phyloP scores from a whole-genome alignment of 2,888 invertebrate genomes.

The Druceiella hillmani region DNA sequence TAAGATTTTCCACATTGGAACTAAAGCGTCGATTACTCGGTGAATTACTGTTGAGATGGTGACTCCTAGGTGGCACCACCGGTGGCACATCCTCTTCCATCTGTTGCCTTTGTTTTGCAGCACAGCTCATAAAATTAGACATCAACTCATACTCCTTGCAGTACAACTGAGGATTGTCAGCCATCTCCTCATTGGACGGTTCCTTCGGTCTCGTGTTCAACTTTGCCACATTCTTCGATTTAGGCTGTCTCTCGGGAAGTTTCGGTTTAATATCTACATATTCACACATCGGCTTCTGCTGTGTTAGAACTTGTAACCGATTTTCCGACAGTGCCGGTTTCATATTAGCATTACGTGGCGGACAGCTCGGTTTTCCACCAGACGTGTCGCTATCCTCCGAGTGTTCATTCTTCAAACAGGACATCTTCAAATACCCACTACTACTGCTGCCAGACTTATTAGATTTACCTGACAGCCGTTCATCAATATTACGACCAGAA shows the following conservation, averaged over 20 bases:
- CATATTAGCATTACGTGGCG: no score
- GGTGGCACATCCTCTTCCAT: constrained; percentile 33
- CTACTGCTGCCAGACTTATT: constrained; percentile 34
- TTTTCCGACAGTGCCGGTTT: no score
- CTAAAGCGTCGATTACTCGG: no score
- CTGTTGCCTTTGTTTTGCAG: no score
- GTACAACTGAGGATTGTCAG: constrained; percentile 26
- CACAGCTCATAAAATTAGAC: constrained; percentile 39
- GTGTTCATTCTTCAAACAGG: constrained; percentile 40
- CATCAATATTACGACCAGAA: constrained; percentile 35
- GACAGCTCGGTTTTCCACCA: constrained; percentile 37
- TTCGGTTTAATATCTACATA: constrained; percentile 34
- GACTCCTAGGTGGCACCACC: constrained; percentile 35
- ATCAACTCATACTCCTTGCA: constrained; percentile 45
- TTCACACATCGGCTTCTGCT: constrained; percentile 28
- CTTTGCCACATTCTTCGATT: constrained; percentile 10
- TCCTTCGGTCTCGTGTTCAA: constrained; percentile 31
- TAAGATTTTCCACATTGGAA: no score
- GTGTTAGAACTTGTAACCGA: no score
- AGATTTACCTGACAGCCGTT: constrained; percentile 41
- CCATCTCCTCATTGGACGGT: constrained; percentile 24
- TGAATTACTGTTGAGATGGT: constrained; percentile 21
- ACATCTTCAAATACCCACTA: constrained; percentile 46
- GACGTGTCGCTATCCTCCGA: constrained; percentile 40
- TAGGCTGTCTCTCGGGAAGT: constrained; percentile 32